Conservation (phyloP, 2,888 invertebrate species). For the Exephanes ischioxanthus region DNA sequence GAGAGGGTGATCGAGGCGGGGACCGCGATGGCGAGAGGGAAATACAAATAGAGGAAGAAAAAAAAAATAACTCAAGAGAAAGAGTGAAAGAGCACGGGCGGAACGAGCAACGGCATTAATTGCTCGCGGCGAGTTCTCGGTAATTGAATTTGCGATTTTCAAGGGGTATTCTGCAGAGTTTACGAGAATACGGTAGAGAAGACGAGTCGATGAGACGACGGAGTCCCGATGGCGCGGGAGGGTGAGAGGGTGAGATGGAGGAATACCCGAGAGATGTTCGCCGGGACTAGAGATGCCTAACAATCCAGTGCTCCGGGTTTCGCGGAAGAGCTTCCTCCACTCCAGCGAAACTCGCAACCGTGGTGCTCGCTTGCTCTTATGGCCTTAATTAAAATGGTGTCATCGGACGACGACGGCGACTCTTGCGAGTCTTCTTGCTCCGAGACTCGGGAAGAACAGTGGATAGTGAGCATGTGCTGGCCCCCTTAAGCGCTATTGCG, state of each 20-base stretch:
- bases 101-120: constrained; percentile 73
- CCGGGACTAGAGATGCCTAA: constrained; percentile 8
- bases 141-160: constrained; percentile 75
- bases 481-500: no score
- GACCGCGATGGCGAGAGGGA: neutral
- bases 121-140: constrained; percentile 71
- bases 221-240: neutral
- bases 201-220: constrained; percentile 13
- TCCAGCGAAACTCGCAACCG: constrained; percentile 41
- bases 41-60: constrained; percentile 15
- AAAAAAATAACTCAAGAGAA: constrained; percentile 24
- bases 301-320: neutral
- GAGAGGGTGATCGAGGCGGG: neutral
- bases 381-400: constrained; percentile 77
- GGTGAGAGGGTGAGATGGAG: neutral
- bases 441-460: constrained; percentile 55
- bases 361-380: constrained; percentile 70
- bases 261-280: constrained; percentile 18
- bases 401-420: constrained; percentile 69
- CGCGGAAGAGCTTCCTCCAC: constrained; percentile 23
- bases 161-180: constrained; percentile 73
- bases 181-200: constrained; percentile 70
- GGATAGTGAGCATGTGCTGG: no score
- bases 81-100: constrained; percentile 47
- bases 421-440: constrained; percentile 53